phyloP scores from a whole-genome alignment of 2,888 invertebrate genomes.

The Hirtodrosophila histrioides region DNA sequence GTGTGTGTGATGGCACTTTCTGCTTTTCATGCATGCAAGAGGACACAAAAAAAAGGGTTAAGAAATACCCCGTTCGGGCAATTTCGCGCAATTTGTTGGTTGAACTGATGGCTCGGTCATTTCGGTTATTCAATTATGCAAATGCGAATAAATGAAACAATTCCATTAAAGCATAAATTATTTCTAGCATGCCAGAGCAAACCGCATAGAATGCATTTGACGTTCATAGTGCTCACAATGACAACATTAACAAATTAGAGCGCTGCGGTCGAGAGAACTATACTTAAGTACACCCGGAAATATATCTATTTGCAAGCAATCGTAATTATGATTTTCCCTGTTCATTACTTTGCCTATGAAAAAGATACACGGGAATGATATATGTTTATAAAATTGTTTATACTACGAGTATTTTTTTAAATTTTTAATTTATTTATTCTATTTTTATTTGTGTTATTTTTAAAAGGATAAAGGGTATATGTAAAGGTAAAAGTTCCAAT shows the following conservation, averaged over 20 bases:
- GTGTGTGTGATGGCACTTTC: constrained; percentile 36
- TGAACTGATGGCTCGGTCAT: constrained; percentile 34
- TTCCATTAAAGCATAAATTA: constrained; percentile 41
- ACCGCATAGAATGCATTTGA: constrained; percentile 15
- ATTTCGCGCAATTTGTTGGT: constrained; percentile 35
- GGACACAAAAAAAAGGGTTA: not conserved
- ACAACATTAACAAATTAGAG: constrained; percentile 1
- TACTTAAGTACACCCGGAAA: too few relatives aligned
- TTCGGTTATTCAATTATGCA: constrained; percentile 62
- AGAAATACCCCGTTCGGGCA: constrained; percentile 12
- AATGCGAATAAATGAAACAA: constrained; percentile 39
- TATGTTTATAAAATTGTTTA: too few relatives aligned
- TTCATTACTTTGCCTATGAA: too few relatives aligned
- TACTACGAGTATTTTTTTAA: too few relatives aligned
- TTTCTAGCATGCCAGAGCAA: constrained; percentile 14
- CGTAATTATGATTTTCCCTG: too few relatives aligned
- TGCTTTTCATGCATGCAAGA: constrained; percentile 15
- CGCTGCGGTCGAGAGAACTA: not conserved
- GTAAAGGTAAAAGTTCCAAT: too few relatives aligned
- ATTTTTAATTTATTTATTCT: too few relatives aligned
- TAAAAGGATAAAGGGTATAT: too few relatives aligned
- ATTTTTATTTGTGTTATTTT: too few relatives aligned
- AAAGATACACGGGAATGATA: too few relatives aligned
- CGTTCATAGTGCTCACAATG: too few relatives aligned
- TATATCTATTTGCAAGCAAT: too few relatives aligned